These are phyloP conservation scores for Synanthedon andrenaeformis DNA, from an alignment of 2,888 invertebrate species.

Conservation along the genomic window DNA sequence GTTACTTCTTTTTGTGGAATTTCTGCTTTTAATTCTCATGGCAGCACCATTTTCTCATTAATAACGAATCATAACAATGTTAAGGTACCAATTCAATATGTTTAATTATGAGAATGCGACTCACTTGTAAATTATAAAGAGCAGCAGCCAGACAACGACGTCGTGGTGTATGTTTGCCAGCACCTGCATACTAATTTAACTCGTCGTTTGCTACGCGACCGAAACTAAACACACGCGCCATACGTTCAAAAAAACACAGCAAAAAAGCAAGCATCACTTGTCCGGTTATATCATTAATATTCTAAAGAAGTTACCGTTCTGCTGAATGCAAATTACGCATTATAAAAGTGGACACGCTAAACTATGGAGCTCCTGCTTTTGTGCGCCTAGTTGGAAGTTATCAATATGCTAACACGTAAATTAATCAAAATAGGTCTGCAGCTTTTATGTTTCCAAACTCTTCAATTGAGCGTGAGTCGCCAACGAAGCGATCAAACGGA, in stretches of 20 bases:
- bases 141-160: slow-evolving; percentile 39
- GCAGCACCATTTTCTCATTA: too few species aligned
- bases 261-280: slow-evolving; percentile 14
- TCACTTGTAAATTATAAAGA: slow-evolving; percentile 17
- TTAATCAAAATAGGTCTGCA: background rate
- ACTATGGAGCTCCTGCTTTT: slow-evolving; percentile 25
- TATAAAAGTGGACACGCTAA: slow-evolving; percentile 47
- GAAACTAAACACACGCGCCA: slow-evolving; percentile 14
- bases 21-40: too few species aligned
- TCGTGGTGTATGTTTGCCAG: slow-evolving; percentile 37
- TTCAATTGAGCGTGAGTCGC: slow-evolving; percentile 18
- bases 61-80: too few species aligned
- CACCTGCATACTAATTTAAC: slow-evolving; percentile 53
- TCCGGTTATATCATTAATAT: slow-evolving; percentile 38
- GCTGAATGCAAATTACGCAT: slow-evolving; percentile 50
- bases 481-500: slow-evolving; percentile 42
- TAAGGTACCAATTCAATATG: too few species aligned
- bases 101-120: background rate
- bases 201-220: slow-evolving; percentile 31
- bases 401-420: slow-evolving; percentile 19
- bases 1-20: too few species aligned
- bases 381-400: slow-evolving; percentile 22
- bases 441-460: background rate
- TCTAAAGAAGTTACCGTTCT: slow-evolving; percentile 30
- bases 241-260: slow-evolving; percentile 1